Conservation (phyloP, 1,140 invertebrate species). For the Tetragonula clypearis region DNA sequence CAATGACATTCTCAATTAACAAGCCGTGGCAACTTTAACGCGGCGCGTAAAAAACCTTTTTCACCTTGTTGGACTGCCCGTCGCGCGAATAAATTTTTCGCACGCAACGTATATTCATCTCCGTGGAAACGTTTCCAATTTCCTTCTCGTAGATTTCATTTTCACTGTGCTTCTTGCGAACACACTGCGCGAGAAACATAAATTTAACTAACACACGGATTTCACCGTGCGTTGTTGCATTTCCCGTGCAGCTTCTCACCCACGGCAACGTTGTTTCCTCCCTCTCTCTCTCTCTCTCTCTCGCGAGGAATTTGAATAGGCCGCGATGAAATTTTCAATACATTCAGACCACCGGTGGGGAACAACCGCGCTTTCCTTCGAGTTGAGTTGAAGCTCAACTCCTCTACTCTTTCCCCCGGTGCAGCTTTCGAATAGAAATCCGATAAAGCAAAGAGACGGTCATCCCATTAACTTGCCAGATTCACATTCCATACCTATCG, state of each 20-base stretch:
- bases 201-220: background rate
- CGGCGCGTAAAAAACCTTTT: too few species aligned
- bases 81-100: background rate
- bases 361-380: background rate
- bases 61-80: background rate
- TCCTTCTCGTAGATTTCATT: background rate
- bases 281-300: too few species aligned
- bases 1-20: background rate
- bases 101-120: background rate
- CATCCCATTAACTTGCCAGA: background rate
- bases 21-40: background rate
- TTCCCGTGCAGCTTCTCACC: background rate
- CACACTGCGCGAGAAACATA: background rate
- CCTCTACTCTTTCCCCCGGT: background rate
- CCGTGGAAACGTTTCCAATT: background rate
- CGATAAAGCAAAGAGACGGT: background rate
- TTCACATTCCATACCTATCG: background rate
- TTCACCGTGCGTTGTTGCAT: background rate
- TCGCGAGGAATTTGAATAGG: background rate
- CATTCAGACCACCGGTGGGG: background rate
- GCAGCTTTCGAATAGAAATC: background rate
- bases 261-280: too few species aligned
- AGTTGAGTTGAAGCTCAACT: background rate
- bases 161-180: background rate
- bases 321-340: conserved; percentile 7